These are phyloP conservation scores for Araneus ventricosus DNA, from an alignment of 1,140 invertebrate species.

Conservation along the genomic window DNA sequence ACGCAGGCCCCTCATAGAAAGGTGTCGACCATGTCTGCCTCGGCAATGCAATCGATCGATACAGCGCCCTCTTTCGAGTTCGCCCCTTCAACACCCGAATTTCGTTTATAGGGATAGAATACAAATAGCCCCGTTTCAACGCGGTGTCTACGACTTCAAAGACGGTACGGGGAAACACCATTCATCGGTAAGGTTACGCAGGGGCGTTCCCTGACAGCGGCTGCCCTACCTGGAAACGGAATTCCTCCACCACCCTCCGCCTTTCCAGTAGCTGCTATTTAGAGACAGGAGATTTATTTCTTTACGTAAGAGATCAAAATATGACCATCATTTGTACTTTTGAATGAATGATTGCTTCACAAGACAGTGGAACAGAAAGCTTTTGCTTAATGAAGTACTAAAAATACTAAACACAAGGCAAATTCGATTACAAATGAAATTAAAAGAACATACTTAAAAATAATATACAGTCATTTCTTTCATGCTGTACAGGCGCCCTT, in stretches of 20 bases:
- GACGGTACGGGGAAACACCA: constrained; percentile 14
- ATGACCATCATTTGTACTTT: background rate
- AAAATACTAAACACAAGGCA: background rate
- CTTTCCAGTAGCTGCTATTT: background rate
- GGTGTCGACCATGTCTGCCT: constrained; percentile 69
- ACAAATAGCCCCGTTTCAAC: constrained; percentile 24
- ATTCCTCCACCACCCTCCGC: background rate
- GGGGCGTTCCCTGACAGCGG: background rate
- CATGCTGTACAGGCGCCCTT: too few species aligned
- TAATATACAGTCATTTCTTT: too few species aligned
- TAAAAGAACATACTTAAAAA: background rate
- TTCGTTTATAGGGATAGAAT: constrained; percentile 22
- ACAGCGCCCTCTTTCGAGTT: constrained; percentile 67
- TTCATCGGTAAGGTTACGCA: background rate
- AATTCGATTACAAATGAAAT: background rate
- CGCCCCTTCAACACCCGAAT: constrained; percentile 35
- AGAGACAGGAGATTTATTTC: background rate
- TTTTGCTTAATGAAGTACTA: background rate
- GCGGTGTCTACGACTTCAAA: constrained; percentile 7
- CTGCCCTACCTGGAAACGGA: constrained; percentile 7
- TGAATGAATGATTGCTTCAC: background rate
- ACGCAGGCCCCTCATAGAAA: constrained; percentile 57
- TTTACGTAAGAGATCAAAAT: background rate
- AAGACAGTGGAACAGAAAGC: background rate
- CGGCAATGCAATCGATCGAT: constrained; percentile 62